Percentiles rank a stretch among this genome's conserved stretches.
Evolutionary conservation across 1,140 invertebrate species (phyloP).

Genomic region (Contarinia nasturtii): DNA sequence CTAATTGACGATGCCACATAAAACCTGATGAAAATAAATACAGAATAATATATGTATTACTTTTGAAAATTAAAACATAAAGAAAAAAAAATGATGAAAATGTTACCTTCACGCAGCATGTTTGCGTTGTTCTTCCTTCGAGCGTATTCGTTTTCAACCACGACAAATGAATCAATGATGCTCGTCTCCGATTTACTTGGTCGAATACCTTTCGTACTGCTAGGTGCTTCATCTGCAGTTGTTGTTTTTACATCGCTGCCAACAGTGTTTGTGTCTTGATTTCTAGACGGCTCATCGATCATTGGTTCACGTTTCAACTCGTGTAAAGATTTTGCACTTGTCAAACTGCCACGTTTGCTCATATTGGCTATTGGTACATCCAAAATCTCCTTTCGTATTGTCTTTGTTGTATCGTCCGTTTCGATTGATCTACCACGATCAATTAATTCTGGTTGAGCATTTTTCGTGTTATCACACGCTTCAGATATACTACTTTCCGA

Average conservation of each 20-base stretch:
- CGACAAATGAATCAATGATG: slow-evolving; percentile 75
- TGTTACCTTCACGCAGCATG: slow-evolving; percentile 35
- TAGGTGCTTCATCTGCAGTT: slow-evolving; percentile 12
- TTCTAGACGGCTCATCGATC: background rate
- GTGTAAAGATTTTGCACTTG: slow-evolving; percentile 20
- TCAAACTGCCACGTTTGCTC: slow-evolving; percentile 10
- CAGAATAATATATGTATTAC: background rate
- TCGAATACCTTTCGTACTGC: slow-evolving; percentile 32
- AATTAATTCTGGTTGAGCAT: slow-evolving; percentile 52
- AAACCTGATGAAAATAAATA: slow-evolving; percentile 33
- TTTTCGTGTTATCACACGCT: slow-evolving; percentile 41
- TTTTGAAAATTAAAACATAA: slow-evolving; percentile 1
- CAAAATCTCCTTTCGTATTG: background rate
- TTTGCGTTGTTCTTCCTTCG: slow-evolving; percentile 31
- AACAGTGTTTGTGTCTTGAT: background rate
- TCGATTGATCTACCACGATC: slow-evolving; percentile 36
- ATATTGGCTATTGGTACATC: slow-evolving; percentile 11
- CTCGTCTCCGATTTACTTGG: slow-evolving; percentile 81
- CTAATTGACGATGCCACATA: slow-evolving; percentile 79
- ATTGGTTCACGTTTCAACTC: slow-evolving; percentile 17
- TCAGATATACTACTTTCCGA: slow-evolving; percentile 75
- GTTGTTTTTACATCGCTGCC: slow-evolving; percentile 10
- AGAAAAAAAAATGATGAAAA: slow-evolving; percentile 1
- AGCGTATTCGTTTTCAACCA: slow-evolving; percentile 32
- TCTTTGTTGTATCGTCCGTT: slow-evolving; percentile 5